phyloP scores from a whole-genome alignment of 2,888 invertebrate species.

The Digitonthophagus gazella region DNA sequence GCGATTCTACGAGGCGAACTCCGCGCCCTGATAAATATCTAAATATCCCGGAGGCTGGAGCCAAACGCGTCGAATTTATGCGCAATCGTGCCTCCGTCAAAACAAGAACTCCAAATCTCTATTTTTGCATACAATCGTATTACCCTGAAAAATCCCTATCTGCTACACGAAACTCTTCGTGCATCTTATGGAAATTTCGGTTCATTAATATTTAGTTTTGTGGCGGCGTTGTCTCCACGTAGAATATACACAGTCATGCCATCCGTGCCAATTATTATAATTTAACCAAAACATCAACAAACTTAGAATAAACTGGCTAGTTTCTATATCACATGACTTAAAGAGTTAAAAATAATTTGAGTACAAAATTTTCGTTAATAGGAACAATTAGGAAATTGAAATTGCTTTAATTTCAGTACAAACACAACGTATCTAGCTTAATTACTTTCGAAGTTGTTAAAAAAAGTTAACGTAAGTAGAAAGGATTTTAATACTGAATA shows the following conservation, averaged over 20 bases:
- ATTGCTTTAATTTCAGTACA: too few species aligned
- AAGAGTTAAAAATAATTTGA: too few species aligned
- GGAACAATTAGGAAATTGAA: too few species aligned
- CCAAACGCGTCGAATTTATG: neutral
- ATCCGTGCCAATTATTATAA: neutral
- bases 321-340: too few species aligned
- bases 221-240: neutral
- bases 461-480: too few species aligned
- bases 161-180: neutral
- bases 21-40: neutral
- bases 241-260: neutral
- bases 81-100: neutral
- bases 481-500: too few species aligned
- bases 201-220: neutral
- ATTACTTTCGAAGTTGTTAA: too few species aligned
- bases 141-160: neutral
- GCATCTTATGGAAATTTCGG: neutral
- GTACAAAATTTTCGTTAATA: too few species aligned
- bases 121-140: neutral
- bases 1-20: neutral
- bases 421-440: too few species aligned
- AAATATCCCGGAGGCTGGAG: neutral
- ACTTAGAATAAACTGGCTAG: too few species aligned
- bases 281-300: neutral
- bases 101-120: neutral